phyloP scores from a whole-genome alignment of 2,113 vertebrate species.

The Gavialis gangeticus region DNA sequence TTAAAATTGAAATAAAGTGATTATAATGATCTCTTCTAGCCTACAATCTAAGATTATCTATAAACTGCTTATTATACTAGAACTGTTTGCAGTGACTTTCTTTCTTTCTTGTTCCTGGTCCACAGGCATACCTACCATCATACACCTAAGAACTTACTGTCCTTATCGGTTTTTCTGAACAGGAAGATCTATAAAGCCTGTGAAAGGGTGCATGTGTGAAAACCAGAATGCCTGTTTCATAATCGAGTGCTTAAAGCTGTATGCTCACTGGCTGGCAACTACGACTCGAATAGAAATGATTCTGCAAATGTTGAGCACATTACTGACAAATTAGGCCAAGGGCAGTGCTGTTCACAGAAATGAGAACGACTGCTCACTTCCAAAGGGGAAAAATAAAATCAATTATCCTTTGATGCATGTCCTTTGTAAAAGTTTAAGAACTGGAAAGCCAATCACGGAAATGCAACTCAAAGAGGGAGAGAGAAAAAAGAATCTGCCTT shows the following conservation, averaged over 20 bases:
- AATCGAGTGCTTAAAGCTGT: rapidly evolving
- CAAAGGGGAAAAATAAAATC: neutral
- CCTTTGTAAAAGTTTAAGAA: neutral
- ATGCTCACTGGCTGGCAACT: neutral
- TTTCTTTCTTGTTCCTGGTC: neutral
- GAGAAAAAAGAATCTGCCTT: neutral
- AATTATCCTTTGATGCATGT: neutral
- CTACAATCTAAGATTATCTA: neutral
- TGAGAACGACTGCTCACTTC: neutral
- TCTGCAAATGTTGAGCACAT: neutral
- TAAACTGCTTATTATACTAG: neutral
- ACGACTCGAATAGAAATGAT: neutral
- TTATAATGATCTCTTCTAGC: neutral
- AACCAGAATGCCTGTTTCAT: neutral
- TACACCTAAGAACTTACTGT: neutral
- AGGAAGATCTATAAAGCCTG: neutral
- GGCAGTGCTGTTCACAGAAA: neutral
- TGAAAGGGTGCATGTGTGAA: neutral
- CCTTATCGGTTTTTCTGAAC: neutral
- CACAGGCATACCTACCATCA: neutral
- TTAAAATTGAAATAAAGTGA: neutral
- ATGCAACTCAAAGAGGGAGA: neutral
- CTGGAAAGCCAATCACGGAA: neutral
- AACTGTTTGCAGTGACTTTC: neutral
- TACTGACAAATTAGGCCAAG: neutral